Evolutionary conservation across 1,140 invertebrate genomes (phyloP).

Genomic region (Solen grandis): DNA sequence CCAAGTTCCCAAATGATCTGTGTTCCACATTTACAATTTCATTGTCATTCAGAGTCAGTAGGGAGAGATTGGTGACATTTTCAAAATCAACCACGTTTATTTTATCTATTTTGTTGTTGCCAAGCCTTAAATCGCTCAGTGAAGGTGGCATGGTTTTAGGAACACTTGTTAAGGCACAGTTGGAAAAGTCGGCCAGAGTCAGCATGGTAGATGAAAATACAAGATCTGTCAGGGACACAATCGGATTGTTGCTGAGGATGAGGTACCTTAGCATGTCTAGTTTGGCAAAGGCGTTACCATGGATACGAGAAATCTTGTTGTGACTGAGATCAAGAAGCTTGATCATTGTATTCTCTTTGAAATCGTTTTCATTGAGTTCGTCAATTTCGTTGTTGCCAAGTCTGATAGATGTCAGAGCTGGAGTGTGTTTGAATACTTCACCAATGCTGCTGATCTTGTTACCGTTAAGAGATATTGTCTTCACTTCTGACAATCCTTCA

Average conservation of each 20-base stretch:
- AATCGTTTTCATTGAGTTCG: slow-evolving; percentile 86
- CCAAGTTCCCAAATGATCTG: slow-evolving; percentile 90
- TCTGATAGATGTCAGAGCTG: slow-evolving; percentile 86
- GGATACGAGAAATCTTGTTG: slow-evolving; percentile 85
- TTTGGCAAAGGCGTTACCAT: slow-evolving; percentile 84
- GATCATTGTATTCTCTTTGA: slow-evolving; percentile 83
- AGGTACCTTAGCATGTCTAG: slow-evolving; percentile 92
- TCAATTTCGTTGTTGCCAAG: slow-evolving; percentile 87
- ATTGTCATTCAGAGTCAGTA: slow-evolving; percentile 91
- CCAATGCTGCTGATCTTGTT: slow-evolving; percentile 79
- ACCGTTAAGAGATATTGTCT: slow-evolving; percentile 80
- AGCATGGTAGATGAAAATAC: slow-evolving; percentile 83
- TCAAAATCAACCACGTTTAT: slow-evolving; percentile 93
- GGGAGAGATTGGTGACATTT: slow-evolving; percentile 91
- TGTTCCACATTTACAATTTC: slow-evolving; percentile 89
- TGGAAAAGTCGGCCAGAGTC: slow-evolving; percentile 89
- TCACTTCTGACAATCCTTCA: slow-evolving; percentile 74
- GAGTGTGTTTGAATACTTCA: slow-evolving; percentile 73
- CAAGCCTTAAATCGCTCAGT: slow-evolving; percentile 88
- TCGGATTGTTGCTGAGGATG: slow-evolving; percentile 89
- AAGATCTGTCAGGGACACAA: slow-evolving; percentile 88
- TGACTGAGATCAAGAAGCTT: slow-evolving; percentile 84
- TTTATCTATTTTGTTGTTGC: slow-evolving; percentile 87
- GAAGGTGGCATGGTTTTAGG: slow-evolving; percentile 92
- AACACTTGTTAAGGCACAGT: slow-evolving; percentile 89